phyloP scores from a whole-genome alignment of 2,797 vertebrate species.

The Galago senegalensis region DNA sequence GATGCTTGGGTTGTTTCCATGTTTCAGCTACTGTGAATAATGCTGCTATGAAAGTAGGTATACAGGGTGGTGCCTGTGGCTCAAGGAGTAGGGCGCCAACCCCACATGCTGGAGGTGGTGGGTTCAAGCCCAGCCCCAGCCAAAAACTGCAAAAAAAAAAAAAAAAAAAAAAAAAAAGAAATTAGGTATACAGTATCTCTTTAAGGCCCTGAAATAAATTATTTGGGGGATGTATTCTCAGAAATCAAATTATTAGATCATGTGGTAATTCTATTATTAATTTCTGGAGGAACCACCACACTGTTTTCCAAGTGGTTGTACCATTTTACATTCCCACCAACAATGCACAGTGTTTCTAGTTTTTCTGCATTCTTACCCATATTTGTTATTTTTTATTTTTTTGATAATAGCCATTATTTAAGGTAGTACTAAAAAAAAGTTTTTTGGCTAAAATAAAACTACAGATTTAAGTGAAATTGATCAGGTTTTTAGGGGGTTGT shows the following conservation, averaged over 20 bases:
- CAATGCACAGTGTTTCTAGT: not conserved
- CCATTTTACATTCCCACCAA: not conserved
- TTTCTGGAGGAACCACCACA: not conserved
- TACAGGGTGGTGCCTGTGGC: too few relatives aligned
- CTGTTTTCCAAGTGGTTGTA: not conserved
- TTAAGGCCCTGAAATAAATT: not conserved
- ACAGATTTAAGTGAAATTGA: slow-evolving; percentile 37
- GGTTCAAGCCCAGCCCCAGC: too few relatives aligned
- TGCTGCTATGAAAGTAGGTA: not conserved
- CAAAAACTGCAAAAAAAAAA: too few relatives aligned
- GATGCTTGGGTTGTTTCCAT: not conserved
- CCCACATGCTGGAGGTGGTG: too few relatives aligned
- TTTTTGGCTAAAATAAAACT: not conserved
- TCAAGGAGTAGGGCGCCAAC: too few relatives aligned
- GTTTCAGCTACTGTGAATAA: not conserved
- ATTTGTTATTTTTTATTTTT: not conserved
- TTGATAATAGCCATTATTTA: not conserved
- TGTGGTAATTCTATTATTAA: not conserved
- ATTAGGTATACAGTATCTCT: not conserved
- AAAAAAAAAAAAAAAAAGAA: too few relatives aligned
- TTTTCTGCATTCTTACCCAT: not conserved
- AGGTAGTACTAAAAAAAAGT: not conserved
- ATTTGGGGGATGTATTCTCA: not conserved
- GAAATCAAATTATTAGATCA: not conserved
- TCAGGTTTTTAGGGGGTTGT: not conserved